Conservation (phyloP, 2,797 vertebrate species). For the Gallinago solitaria region DNA sequence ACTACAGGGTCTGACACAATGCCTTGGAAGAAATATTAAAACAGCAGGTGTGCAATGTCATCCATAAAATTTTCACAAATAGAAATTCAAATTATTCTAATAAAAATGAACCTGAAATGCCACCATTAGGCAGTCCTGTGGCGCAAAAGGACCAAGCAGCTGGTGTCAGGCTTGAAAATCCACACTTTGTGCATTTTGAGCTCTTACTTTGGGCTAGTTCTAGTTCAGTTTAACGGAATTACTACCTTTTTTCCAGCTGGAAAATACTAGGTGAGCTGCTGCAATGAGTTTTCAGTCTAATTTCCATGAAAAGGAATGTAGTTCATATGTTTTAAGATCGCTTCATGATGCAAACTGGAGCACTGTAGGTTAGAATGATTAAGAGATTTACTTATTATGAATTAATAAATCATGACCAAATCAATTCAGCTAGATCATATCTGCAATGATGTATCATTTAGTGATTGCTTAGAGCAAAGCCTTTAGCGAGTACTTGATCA, state of each 20-base stretch:
- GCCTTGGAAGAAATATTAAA: neutral
- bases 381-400: neutral
- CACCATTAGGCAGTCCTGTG: neutral
- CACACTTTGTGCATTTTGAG: neutral
- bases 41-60: neutral
- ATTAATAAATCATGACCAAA: constrained; percentile 6
- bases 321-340: neutral
- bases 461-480: neutral
- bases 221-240: neutral
- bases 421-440: neutral
- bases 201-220: neutral
- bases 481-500: neutral
- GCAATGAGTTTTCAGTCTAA: neutral
- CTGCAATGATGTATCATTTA: neutral
- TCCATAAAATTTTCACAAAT: neutral
- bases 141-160: neutral
- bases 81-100: neutral
- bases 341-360: neutral
- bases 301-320: neutral
- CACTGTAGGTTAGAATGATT: neutral
- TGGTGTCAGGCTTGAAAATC: neutral
- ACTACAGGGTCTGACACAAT: neutral
- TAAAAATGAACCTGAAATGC: neutral
- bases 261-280: neutral
- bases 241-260: neutral